Evolutionary conservation across 2,797 vertebrate genomes (phyloP).

Genomic region (Myotis vivesi): DNA sequence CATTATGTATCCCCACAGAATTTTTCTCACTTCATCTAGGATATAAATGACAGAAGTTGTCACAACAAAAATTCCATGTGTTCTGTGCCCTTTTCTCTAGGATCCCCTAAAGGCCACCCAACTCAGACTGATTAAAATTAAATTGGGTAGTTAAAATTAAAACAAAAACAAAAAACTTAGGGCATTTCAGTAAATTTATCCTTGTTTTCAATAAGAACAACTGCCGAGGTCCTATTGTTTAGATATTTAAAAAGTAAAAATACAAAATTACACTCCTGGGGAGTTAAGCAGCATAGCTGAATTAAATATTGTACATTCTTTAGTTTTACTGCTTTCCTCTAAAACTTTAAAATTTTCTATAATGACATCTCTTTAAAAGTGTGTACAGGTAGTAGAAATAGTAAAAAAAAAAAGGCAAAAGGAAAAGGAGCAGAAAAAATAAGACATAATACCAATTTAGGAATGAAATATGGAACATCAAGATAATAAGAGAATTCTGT

Average conservation of each 20-base stretch:
- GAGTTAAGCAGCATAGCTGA: background rate
- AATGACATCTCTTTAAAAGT: constrained; percentile 20
- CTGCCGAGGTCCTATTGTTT: constrained; percentile 19
- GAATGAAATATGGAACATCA: background rate
- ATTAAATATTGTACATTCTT: background rate
- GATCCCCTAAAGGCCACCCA: background rate
- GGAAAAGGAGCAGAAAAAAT: background rate
- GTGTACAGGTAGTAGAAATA: constrained; percentile 25
- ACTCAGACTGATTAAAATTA: background rate
- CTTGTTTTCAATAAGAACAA: constrained; percentile 27
- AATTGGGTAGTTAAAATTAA: constrained; percentile 22
- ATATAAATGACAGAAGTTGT: constrained; percentile 36
- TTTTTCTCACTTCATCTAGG: constrained; percentile 23
- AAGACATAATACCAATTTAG: background rate
- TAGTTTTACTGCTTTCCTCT: constrained; percentile 1
- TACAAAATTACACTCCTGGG: constrained; percentile 13
- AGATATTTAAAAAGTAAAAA: constrained; percentile 54
- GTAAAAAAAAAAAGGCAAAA: background rate
- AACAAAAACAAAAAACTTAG: background rate
- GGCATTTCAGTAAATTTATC: constrained; percentile 13
- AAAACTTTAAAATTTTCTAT: constrained; percentile 29
- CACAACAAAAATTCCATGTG: constrained; percentile 31
- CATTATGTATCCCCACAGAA: background rate
- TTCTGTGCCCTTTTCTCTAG: background rate
- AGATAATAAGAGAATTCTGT: background rate